Evolutionary conservation across 2,888 invertebrate species (phyloP).

Genomic region (Rotaria macrura): DNA sequence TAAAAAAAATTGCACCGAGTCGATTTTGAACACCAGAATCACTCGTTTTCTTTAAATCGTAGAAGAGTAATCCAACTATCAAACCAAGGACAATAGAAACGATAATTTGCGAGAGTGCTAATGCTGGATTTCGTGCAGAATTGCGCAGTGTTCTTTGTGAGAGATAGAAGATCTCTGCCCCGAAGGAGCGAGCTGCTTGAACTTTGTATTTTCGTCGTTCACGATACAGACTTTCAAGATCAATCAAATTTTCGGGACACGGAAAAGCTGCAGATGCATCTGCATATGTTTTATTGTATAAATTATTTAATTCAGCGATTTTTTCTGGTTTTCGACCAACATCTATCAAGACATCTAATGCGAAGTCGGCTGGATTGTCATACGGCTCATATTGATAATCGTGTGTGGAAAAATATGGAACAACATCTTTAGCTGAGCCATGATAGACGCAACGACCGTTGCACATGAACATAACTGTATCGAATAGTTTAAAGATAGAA

Average conservation of each 20-base stretch:
- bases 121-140: not conserved
- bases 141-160: not conserved
- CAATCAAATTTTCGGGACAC: not conserved
- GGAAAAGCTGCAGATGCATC: too few species aligned
- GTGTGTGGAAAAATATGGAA: not conserved
- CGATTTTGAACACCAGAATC: constrained; percentile 46
- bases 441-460: constrained; percentile 44
- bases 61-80: constrained; percentile 48
- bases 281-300: not conserved
- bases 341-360: constrained; percentile 41
- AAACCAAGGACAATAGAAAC: constrained; percentile 43
- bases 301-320: not conserved
- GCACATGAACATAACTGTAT: constrained; percentile 43
- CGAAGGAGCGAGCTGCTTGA: too few species aligned
- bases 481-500: constrained; percentile 36
- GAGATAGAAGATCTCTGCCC: not conserved
- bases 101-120: constrained; percentile 38
- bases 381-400: constrained; percentile 46
- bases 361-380: constrained; percentile 49
- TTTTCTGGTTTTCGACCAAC: too few species aligned
- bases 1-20: constrained; percentile 48
- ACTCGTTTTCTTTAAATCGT: constrained; percentile 40
- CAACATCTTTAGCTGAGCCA: constrained; percentile 38
- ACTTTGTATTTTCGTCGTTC: too few species aligned
- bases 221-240: not conserved